Evolutionary conservation across 2,797 vertebrate species (phyloP).

Genomic region (Helicolenus hilgendorfi): DNA sequence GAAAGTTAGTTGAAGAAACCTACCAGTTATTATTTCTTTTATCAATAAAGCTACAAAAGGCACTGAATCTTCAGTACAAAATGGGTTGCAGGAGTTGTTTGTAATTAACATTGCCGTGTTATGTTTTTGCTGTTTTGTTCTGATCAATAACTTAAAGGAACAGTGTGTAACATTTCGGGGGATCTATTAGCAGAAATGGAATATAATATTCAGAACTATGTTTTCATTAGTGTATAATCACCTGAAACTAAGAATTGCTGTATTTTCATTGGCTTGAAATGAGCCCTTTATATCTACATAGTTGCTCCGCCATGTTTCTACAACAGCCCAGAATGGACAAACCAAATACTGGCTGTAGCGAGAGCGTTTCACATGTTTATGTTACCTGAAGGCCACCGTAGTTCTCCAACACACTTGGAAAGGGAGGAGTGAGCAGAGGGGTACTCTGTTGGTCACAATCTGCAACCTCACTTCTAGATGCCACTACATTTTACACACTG

Average conservation of each 20-base stretch:
- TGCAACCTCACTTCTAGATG: background rate
- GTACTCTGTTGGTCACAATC: background rate
- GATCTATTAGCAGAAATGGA: background rate
- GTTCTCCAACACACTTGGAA: background rate
- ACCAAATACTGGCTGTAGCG: background rate
- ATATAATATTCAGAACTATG: background rate
- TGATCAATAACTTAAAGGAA: background rate
- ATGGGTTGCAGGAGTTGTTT: background rate
- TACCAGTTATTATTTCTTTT: background rate
- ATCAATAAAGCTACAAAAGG: background rate
- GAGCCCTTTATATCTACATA: background rate
- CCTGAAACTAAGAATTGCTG: background rate
- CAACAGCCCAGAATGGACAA: background rate
- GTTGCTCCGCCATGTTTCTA: background rate
- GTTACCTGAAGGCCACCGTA: background rate
- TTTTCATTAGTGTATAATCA: background rate
- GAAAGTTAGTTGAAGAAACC: background rate
- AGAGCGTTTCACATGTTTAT: background rate
- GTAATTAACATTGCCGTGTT: background rate
- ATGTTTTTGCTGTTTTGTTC: background rate
- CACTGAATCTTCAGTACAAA: background rate
- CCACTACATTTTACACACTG: background rate
- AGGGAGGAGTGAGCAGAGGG: background rate
- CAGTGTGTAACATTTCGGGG: background rate
- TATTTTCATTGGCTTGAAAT: background rate